These are phyloP conservation scores for Anastatus disparis DNA, from an alignment of 1,140 invertebrate genomes.

Conservation along the genomic window DNA sequence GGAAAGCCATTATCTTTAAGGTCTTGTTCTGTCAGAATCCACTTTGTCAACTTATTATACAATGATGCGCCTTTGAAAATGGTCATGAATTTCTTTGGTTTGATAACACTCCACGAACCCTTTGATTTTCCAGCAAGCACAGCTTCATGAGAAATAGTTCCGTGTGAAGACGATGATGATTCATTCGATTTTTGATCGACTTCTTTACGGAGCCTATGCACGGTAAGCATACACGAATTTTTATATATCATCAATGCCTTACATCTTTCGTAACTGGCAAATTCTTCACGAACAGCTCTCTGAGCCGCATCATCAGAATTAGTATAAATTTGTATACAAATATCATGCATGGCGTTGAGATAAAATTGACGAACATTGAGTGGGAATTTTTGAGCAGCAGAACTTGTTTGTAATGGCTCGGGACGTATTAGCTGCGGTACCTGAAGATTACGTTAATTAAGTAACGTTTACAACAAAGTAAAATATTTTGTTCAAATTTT, in stretches of 20 bases:
- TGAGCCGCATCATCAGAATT: slow-evolving; percentile 73
- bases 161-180: slow-evolving; percentile 49
- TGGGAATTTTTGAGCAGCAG: slow-evolving; percentile 82
- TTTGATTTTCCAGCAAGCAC: slow-evolving; percentile 74
- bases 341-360: slow-evolving; percentile 87
- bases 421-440: slow-evolving; percentile 65
- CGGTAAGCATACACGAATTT: slow-evolving; percentile 82
- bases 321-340: slow-evolving; percentile 83
- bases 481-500: not conserved
- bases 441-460: slow-evolving; percentile 47
- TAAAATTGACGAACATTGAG: slow-evolving; percentile 85
- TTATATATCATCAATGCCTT: slow-evolving; percentile 84
- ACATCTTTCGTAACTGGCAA: slow-evolving; percentile 80
- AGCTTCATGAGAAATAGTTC: slow-evolving; percentile 72
- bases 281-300: slow-evolving; percentile 79
- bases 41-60: slow-evolving; percentile 62
- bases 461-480: not conserved
- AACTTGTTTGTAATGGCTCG: slow-evolving; percentile 74
- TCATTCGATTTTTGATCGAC: slow-evolving; percentile 65
- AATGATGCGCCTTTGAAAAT: slow-evolving; percentile 65
- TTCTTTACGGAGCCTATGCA: slow-evolving; percentile 81
- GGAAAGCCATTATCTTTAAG: slow-evolving; percentile 88
- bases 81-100: slow-evolving; percentile 62
- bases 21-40: slow-evolving; percentile 80
- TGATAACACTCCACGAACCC: slow-evolving; percentile 79